phyloP scores from a whole-genome alignment of 2,113 vertebrate species.

The Oncorhynchus keta region DNA sequence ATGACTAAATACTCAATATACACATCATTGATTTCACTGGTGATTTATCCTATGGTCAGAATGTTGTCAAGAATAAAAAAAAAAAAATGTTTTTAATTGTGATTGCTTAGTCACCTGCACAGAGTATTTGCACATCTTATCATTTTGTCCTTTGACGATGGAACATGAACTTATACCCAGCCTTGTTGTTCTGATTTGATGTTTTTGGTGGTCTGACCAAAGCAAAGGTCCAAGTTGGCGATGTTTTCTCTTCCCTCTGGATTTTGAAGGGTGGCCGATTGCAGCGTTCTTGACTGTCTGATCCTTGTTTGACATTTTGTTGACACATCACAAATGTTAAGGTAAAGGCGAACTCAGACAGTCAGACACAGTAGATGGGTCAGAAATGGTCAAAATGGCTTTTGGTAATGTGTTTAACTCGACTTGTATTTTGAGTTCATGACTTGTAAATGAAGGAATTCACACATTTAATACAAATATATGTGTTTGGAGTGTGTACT shows the following conservation, averaged over 20 bases:
- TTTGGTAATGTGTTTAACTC: not conserved
- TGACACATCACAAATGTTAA: constrained; percentile 51
- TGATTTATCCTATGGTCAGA: no score
- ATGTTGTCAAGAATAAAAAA: not conserved
- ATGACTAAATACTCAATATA: no score
- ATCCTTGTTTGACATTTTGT: constrained; percentile 40
- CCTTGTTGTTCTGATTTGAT: no score
- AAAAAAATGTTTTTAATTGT: not conserved
- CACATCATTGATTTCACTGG: no score
- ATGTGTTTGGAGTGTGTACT: not conserved
- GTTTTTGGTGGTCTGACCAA: no score
- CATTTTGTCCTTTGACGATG: no score
- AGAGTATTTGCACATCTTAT: no score
- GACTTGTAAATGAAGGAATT: not conserved
- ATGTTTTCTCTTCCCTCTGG: not conserved
- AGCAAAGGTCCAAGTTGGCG: not conserved
- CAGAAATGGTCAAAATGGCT: not conserved
- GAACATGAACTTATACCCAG: no score
- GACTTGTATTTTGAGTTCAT: not conserved
- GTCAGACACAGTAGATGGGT: constrained; percentile 1
- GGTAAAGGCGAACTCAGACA: constrained; percentile 4
- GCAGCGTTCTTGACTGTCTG: constrained; percentile 9
- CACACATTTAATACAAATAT: not conserved
- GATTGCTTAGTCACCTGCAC: no score
- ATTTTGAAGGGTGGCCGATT: not conserved